phyloP scores from a whole-genome alignment of 2,888 invertebrate species.

The Microctonus brassicae region DNA sequence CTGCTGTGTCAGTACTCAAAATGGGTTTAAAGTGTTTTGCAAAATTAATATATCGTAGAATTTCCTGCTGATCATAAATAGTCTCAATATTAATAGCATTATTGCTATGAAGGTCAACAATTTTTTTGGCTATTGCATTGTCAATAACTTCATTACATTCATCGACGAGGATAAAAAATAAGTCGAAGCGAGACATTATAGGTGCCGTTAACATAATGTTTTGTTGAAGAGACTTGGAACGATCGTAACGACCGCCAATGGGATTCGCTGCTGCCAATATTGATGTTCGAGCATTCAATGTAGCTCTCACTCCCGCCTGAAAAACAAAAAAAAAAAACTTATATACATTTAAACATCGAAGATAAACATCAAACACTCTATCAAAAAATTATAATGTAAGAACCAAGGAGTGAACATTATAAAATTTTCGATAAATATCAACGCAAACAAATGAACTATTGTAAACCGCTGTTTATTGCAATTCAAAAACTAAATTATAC shows the following conservation, averaged over 20 bases:
- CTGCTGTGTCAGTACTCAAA: slow-evolving; percentile 84
- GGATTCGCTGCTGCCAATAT: slow-evolving; percentile 99
- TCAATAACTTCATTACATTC: slow-evolving; percentile 96
- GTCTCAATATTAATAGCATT: slow-evolving; percentile 84
- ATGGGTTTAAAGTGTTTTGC: slow-evolving; percentile 95
- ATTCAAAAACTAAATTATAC: not conserved
- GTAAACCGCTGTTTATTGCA: too few relatives aligned
- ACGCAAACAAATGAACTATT: too few relatives aligned
- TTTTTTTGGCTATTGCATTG: slow-evolving; percentile 96
- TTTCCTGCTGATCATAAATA: slow-evolving; percentile 89
- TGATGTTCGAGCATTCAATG: slow-evolving; percentile 96
- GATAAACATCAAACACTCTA: not conserved
- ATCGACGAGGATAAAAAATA: slow-evolving; percentile 98
- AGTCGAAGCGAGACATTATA: slow-evolving; percentile 98
- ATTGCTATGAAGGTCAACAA: slow-evolving; percentile 93
- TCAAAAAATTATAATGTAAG: slow-evolving; percentile 5
- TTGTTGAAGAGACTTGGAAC: slow-evolving; percentile 92
- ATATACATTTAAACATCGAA: not conserved
- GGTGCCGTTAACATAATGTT: slow-evolving; percentile 95
- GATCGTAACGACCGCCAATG: slow-evolving; percentile 95
- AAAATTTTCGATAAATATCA: too few relatives aligned
- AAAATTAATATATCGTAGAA: slow-evolving; percentile 95
- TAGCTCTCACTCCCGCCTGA: slow-evolving; percentile 95
- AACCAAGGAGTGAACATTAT: too few relatives aligned
- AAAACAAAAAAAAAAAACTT: slow-evolving; percentile 40